These are phyloP conservation scores for Cephus nigrinus DNA, from an alignment of 2,888 invertebrate genomes.

Conservation along the genomic window DNA sequence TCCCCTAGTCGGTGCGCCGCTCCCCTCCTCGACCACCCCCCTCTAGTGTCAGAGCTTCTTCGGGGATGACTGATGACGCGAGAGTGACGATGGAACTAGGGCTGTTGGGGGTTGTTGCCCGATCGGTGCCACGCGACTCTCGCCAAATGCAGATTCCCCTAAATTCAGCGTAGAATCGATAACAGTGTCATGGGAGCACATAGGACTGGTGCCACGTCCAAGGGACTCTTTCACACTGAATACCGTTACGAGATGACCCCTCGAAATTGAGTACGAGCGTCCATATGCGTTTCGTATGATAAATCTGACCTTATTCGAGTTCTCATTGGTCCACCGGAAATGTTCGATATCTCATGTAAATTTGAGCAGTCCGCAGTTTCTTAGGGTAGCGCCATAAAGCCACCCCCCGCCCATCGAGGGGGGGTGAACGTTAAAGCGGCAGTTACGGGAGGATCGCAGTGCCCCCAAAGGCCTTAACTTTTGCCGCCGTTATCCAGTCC, in stretches of 20 bases:
- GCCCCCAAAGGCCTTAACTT: conserved; percentile 26
- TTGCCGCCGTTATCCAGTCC: conserved; percentile 15
- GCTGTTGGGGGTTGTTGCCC: neutral
- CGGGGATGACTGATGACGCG: conserved; percentile 32
- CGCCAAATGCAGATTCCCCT: conserved; percentile 2
- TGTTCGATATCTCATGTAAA: neutral
- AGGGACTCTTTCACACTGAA: no score
- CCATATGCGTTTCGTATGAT: no score
- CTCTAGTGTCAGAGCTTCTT: no score
- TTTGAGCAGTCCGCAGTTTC: neutral
- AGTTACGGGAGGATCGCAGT: conserved; percentile 34
- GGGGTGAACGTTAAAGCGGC: conserved; percentile 22
- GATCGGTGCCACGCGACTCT: neutral
- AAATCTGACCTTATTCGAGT: no score
- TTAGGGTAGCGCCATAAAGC: conserved; percentile 11
- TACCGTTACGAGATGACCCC: no score
- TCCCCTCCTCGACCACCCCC: no score
- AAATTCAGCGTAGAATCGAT: neutral
- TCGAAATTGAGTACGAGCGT: no score
- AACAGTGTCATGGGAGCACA: no score
- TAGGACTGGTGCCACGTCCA: no score
- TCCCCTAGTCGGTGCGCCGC: no score
- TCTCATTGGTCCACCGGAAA: neutral
- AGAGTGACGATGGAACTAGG: conserved; percentile 29
- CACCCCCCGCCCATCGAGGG: neutral